Percentiles rank a stretch among this genome's conserved stretches.
phyloP scores from a whole-genome alignment of 1,140 invertebrate genomes.

The Leptopilina boulardi region DNA sequence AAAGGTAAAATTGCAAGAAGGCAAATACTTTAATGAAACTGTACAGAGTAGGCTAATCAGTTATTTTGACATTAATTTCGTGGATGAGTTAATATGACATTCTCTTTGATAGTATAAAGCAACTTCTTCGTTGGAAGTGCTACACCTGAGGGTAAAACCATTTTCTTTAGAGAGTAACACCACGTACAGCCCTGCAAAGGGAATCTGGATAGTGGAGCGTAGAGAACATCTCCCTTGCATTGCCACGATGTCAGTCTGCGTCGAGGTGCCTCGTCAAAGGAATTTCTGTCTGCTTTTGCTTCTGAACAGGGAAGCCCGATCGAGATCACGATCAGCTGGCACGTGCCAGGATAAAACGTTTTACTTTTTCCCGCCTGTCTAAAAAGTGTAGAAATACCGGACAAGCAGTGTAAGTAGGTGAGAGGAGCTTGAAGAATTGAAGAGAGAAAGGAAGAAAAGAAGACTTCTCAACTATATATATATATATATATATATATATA shows the following conservation, averaged over 20 bases:
- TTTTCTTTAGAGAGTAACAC: neutral
- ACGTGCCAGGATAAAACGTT: conserved; percentile 11
- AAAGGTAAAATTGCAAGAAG: too few relatives aligned
- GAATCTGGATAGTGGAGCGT: neutral
- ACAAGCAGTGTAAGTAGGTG: neutral
- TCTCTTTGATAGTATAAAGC: neutral
- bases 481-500: too few relatives aligned
- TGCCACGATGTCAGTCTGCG: neutral
- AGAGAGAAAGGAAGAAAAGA: neutral
- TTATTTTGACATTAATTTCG: conserved; percentile 9
- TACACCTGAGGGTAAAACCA: neutral
- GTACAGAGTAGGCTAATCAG: neutral
- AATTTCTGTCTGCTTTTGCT: conserved; percentile 10
- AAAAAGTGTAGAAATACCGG: neutral
- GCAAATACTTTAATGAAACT: too few relatives aligned
- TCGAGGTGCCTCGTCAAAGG: conserved; percentile 1
- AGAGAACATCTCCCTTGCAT: neutral
- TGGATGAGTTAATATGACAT: neutral
- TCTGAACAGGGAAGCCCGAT: conserved; percentile 7
- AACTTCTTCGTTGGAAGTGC: conserved; percentile 5
- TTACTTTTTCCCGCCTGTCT: neutral
- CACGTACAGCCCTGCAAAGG: conserved; percentile 6
- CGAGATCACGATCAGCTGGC: conserved; percentile 2
- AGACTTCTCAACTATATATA: too few relatives aligned
- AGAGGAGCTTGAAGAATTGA: neutral